Evolutionary conservation across 2,888 invertebrate species (phyloP), one percentile per base, ranked within the genome.

Genomic region (Eristalinus sepulchralis): DNA sequence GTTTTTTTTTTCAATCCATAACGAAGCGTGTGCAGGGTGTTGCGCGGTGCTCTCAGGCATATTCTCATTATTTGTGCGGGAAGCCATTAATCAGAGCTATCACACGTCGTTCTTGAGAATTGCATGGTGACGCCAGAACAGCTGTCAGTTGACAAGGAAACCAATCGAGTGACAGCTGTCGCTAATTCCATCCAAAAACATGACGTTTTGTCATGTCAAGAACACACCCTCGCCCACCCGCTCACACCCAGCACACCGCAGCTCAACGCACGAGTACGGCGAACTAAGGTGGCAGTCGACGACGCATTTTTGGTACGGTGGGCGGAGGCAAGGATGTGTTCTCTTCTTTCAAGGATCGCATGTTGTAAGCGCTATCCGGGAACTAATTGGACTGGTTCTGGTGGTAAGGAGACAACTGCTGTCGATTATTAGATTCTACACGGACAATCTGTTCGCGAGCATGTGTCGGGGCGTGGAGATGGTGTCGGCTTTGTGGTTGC

Each of bases 141-240:
- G 57, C 64, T 64, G 64, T 39, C 71, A 71, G 20, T 64, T 57
- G 57, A 33, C 63, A 53, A 47, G 47, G 33, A 60, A 72, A 59
- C 71, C 71, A 72, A 79, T 66, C 71, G 66, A 79, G 60, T 72
- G 66, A 59, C 79, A 72, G 64, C 78, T 70, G 71, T 34, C 59
- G 71, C 39, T 71, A 66, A 72, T 71, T 64, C 64, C 39, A 57
- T 17, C 33, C 57, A 34, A 66, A 63, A 79, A 60, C 79, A 64
- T 72, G 71, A 59, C 24, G 64, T 72, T 66, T 59, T 60, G 33
- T 22, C 31, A 31, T 66, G 60, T 53, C 13, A 57, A 31, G 39
- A 5, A 20, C 33, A 10, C 24, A 24, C 34, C 17, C 17, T 59
- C 22, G 4, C 24, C 5, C 31, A 31, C 39, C 39, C 62, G 13